Evolutionary conservation across 2,888 invertebrate species (phyloP), one percentile per base, ranked within the genome.

Genomic region (Griposia aprilina): DNA sequence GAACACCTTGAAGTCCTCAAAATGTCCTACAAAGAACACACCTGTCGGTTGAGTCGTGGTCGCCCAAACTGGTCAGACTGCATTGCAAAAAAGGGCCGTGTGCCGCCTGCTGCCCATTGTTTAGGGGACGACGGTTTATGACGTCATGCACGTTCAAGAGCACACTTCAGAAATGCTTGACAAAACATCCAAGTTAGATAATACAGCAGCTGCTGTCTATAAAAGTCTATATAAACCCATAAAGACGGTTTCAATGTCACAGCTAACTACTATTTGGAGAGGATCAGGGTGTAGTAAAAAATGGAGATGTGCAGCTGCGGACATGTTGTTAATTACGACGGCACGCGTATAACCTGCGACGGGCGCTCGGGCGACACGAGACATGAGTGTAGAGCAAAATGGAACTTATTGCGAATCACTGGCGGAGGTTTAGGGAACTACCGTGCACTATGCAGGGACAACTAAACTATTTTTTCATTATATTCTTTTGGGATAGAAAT

Each of bases 261-360:
- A 57, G 69, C 59, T 66, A 62, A 68, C 15, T 62, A 74, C 66
- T 85, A 73, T 86, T 88, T 83, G 72, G 60, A 77, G 84, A 89
- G 84, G 88, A 88, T 83, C 81, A 66, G 70, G 72, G 81, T 73
- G 74, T 74, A 67, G 82, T 79, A 89, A 90, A 90, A 90, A 89
- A 86, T 83, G 73, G 63, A 80, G 83, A 88, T 84, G 13, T 13
- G 83, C 93, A 92, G 91, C 92, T 93, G 93, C 90, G 76, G 78
- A 86, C 82, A 75, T 82, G 86, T 88, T 86, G 88, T 89, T 93
- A 91, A 93, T 91, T 91, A 88, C 84, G 73, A 74, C 78, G 90
- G 91, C 92, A 93, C 92, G 92, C 90, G 92, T 85, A 83, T 84
- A 82, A 90, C 89, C 88, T 89, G 89, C 88, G 77, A 52, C 63